These are phyloP conservation scores for Iselma pallidipennis DNA, from an alignment of 2,888 invertebrate genomes.

Conservation along the genomic window DNA sequence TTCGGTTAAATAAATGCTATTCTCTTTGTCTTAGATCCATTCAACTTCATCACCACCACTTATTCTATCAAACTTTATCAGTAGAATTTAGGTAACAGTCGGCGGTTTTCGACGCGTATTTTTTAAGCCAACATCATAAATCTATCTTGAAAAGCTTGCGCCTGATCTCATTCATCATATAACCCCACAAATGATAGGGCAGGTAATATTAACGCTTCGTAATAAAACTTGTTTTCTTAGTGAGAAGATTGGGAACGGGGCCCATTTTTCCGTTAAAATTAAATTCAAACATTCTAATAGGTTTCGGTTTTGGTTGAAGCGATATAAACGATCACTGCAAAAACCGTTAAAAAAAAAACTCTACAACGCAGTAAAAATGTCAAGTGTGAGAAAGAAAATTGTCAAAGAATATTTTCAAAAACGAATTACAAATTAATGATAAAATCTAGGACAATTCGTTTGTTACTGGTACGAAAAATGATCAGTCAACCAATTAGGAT, in stretches of 20 bases:
- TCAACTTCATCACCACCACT: slow-evolving; percentile 17
- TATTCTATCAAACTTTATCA: slow-evolving; percentile 29
- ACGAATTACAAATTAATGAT: neutral
- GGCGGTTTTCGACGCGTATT: slow-evolving; percentile 24
- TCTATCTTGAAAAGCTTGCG: slow-evolving; percentile 21
- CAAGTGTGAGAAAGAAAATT: neutral
- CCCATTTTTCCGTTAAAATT: slow-evolving; percentile 20
- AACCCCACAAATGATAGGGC: slow-evolving; percentile 28
- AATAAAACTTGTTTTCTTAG: slow-evolving; percentile 30
- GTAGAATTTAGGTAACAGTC: slow-evolving; percentile 23
- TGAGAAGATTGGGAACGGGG: slow-evolving; percentile 13
- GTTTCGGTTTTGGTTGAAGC: neutral
- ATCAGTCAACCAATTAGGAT: too few relatives aligned
- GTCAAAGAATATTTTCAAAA: neutral
- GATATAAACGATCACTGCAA: neutral
- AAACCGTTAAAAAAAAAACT: neutral
- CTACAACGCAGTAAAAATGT: neutral
- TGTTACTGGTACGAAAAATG: neutral
- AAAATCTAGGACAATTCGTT: neutral
- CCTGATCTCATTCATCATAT: slow-evolving; percentile 29
- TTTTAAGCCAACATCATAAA: slow-evolving; percentile 32
- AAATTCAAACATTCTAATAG: slow-evolving; percentile 22
- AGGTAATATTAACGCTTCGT: slow-evolving; percentile 30
- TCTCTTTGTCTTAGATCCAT: slow-evolving; percentile 15
- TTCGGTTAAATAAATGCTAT: slow-evolving; percentile 9